phyloP scores from a whole-genome alignment of 2,113 vertebrate genomes.

The Epinephelus moara region DNA sequence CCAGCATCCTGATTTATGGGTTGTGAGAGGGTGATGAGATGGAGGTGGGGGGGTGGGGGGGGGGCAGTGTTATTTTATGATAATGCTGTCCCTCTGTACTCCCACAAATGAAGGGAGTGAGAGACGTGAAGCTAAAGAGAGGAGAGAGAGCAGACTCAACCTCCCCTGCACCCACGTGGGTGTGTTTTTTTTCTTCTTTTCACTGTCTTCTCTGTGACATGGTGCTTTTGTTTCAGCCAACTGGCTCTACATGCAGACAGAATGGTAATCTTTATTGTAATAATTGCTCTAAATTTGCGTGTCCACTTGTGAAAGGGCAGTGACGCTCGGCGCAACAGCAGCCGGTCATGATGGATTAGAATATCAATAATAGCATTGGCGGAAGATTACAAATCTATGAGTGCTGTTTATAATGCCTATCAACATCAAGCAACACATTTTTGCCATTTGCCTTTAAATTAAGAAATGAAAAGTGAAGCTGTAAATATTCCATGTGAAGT shows the following conservation, averaged over 20 bases:
- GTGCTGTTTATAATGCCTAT: slow-evolving; percentile 48
- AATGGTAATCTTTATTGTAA: slow-evolving; percentile 64
- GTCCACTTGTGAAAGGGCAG: slow-evolving; percentile 62
- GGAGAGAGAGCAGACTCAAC: slow-evolving; percentile 52
- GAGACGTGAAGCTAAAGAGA: slow-evolving; percentile 47
- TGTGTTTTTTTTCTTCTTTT: slow-evolving; percentile 26
- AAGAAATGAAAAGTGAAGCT: slow-evolving; percentile 45
- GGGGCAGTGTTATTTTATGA: slow-evolving; percentile 94
- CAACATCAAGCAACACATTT: slow-evolving; percentile 25
- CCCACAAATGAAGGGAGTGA: slow-evolving; percentile 72
- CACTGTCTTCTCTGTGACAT: slow-evolving; percentile 50
- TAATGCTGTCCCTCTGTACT: slow-evolving; percentile 87
- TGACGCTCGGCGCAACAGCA: slow-evolving; percentile 26
- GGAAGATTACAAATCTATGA: slow-evolving; percentile 51
- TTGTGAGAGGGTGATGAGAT: slow-evolving; percentile 84
- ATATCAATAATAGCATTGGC: slow-evolving; percentile 59
- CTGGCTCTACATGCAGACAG: slow-evolving; percentile 44
- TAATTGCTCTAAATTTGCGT: slow-evolving; percentile 65
- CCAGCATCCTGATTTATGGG: slow-evolving; percentile 97
- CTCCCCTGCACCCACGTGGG: slow-evolving; percentile 57
- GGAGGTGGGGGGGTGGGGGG: slow-evolving; percentile 67
- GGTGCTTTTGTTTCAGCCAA: slow-evolving; percentile 68
- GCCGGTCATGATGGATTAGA: slow-evolving; percentile 51
- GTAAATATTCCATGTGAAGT: slow-evolving; percentile 59
- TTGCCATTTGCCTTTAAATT: slow-evolving; percentile 51